Evolutionary conservation across 2,888 invertebrate genomes (phyloP), one percentile per base, ranked within the genome.

Genomic region (Sesamia inferens): DNA sequence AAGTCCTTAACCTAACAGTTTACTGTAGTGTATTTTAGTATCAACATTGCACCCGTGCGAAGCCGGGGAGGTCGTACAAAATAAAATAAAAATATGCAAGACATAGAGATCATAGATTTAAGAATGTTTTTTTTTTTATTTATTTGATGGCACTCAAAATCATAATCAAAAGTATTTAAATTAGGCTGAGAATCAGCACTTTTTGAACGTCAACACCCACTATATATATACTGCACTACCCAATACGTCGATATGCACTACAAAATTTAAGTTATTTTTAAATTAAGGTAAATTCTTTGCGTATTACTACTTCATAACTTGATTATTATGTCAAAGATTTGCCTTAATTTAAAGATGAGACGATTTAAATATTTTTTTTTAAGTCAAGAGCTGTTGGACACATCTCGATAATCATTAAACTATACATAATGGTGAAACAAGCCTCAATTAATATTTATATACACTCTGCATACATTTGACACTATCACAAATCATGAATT

Each of bases 401-500:
- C 55, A 62, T 79, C n/a, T 48, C 24, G 22, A 54, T 68, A 61
- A 71, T 77, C 47, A 68, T 47, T 39, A 24, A 22, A 66, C 67
- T 55, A 68, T 82, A 22, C 31, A 79, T 65, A 65, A 68, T 67
- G 63, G 64, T 77, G 69, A 71, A 73, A 74, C 84, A 83, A 0
- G 16, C 47, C 66, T 71, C 57, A 76, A 69, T 70, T 55, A 71
- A 76, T 79, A 66, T 80, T 76, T 55, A 76, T 78, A 66, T 64
- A 81, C 71, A 84, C 83, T 63, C 74, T 72, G 72, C 77, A 82
- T 74, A 77, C 76, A 82, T 76, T 65, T 76, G 62, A 70, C 71
- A 71, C 78, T 24, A 67, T 81, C 66, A 74, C 78, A 74, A 71
- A 68, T 74, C 71, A 83, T 64, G 71, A 74, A 83, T 65, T 65